These are phyloP conservation scores for Sapajus apella DNA, from an alignment of 2,113 vertebrate species.

Conservation along the genomic window DNA sequence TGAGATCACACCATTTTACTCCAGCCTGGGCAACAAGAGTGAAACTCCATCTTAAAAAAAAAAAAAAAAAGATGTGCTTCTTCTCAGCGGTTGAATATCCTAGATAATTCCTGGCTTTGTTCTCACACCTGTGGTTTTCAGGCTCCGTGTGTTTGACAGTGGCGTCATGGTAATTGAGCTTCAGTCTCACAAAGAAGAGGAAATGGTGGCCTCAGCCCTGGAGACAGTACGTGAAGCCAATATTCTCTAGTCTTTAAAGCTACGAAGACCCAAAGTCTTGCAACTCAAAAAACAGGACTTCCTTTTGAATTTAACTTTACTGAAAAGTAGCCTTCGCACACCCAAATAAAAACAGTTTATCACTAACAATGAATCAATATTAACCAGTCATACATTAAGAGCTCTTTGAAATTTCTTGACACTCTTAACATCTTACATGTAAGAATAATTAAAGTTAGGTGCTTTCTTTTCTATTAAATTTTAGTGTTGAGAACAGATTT, in stretches of 20 bases:
- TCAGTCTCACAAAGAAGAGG: constrained; percentile 97
- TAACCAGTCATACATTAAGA: not conserved
- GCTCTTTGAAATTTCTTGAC: not conserved
- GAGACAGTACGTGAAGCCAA: constrained; percentile 88
- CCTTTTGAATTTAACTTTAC: constrained; percentile 59
- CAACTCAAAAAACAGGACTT: constrained; percentile 71
- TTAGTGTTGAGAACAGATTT: constrained; percentile 5
- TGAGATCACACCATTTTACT: too few relatives aligned
- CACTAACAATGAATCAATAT: not conserved
- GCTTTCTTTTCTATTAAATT: not conserved
- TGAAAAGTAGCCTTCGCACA: constrained; percentile 22
- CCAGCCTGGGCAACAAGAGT: too few relatives aligned
- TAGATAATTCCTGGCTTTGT: not conserved
- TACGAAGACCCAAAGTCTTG: constrained; percentile 9
- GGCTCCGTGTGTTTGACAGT: constrained; percentile 97
- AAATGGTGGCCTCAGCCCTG: constrained; percentile 97
- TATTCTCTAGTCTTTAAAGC: constrained; percentile 66
- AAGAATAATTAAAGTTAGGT: constrained; percentile 5
- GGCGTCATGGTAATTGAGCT: constrained; percentile 99
- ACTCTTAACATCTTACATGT: not conserved
- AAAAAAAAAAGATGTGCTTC: not conserved
- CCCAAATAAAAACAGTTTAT: not conserved
- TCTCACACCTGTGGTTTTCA: constrained; percentile 75
- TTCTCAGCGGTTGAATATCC: not conserved
- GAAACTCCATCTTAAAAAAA: too few relatives aligned